These are phyloP conservation scores for Poeciliopsis turrubarensis DNA, from an alignment of 2,113 vertebrate genomes.

Conservation along the genomic window DNA sequence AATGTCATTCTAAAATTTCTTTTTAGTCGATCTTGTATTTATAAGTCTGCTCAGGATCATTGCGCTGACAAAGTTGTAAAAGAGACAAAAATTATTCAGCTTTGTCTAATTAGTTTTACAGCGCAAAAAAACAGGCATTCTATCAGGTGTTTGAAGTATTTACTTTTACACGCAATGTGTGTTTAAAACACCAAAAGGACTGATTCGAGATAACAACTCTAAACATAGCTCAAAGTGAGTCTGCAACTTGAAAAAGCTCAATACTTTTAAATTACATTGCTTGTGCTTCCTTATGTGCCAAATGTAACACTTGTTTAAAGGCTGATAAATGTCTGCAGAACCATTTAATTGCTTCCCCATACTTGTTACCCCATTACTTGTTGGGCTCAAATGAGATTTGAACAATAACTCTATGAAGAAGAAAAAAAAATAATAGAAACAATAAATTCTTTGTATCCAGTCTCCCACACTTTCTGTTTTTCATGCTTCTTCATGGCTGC, in stretches of 20 bases:
- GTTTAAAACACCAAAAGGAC: no score
- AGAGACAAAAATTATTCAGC: no score
- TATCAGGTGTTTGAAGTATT: no score
- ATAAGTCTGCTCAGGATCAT: no score
- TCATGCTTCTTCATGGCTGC: constrained; percentile 41
- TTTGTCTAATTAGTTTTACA: no score
- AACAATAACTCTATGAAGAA: constrained; percentile 48
- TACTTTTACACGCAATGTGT: no score
- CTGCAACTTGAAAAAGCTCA: not conserved
- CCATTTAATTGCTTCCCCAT: not conserved
- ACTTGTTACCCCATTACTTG: not conserved
- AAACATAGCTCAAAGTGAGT: not conserved
- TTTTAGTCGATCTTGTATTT: no score
- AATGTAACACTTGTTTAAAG: not conserved
- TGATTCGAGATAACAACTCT: not conserved
- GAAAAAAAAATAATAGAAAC: constrained; percentile 5
- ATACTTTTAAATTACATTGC: not conserved
- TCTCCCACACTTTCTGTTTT: constrained; percentile 30
- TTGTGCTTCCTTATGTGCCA: not conserved
- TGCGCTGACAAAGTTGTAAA: no score
- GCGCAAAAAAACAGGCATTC: not conserved
- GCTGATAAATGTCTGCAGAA: constrained; percentile 10
- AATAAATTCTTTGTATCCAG: constrained; percentile 7
- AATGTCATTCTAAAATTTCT: no score
- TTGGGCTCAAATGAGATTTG: constrained; percentile 27